phyloP scores from a whole-genome alignment of 2,113 vertebrate species.

The Thunnus thynnus region DNA sequence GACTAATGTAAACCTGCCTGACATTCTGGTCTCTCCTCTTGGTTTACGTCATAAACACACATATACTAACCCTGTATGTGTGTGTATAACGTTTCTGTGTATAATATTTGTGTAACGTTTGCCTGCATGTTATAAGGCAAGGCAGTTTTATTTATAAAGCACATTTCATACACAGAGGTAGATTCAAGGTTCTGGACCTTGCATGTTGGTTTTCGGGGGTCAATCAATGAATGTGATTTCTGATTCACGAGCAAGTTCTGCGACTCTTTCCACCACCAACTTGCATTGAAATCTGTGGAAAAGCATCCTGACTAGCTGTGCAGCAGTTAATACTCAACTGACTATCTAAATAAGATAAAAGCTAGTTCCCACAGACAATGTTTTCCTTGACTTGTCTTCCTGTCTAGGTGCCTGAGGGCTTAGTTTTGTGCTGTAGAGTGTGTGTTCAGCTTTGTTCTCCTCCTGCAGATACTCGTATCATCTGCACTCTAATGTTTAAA shows the following conservation, averaged over 20 bases:
- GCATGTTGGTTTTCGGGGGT: not conserved
- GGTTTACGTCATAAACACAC: slow-evolving; percentile 69
- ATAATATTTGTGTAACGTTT: not conserved
- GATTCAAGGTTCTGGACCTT: not conserved
- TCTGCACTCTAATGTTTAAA: slow-evolving; percentile 62
- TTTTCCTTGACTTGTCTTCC: slow-evolving; percentile 46
- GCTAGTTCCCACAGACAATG: slow-evolving; percentile 28
- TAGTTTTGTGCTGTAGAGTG: slow-evolving; percentile 32
- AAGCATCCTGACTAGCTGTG: not conserved
- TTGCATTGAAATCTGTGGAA: not conserved
- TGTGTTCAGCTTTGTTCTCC: slow-evolving; percentile 50
- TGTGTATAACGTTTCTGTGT: not conserved
- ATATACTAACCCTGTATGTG: not conserved
- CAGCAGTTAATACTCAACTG: slow-evolving; percentile 31
- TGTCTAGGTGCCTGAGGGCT: slow-evolving; percentile 39
- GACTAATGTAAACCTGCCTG: slow-evolving; percentile 83
- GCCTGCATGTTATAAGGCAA: not conserved
- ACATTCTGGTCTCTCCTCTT: slow-evolving; percentile 72
- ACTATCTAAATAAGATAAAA: slow-evolving; percentile 42
- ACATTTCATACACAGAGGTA: no score
- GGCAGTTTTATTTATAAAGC: no score
- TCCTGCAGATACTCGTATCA: slow-evolving; percentile 35
- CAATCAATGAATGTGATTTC: not conserved
- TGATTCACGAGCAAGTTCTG: not conserved
- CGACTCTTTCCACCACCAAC: not conserved